A percentile compares a stretch with the other conserved stretches of the same genome.
phyloP scores from a whole-genome alignment of 2,888 invertebrate species.

The Orchesellides sinensis region DNA sequence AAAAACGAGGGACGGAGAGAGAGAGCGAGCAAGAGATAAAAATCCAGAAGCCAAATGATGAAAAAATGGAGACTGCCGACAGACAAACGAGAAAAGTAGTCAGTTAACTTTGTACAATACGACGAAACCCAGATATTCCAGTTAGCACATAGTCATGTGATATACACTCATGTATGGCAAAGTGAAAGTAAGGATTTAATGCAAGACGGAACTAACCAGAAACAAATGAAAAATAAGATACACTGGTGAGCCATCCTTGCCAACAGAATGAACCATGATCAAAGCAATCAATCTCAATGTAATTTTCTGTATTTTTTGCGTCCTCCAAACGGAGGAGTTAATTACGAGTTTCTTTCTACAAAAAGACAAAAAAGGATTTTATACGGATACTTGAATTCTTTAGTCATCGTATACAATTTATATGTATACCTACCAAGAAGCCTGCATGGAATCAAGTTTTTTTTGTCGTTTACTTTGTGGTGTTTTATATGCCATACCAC shows the following conservation, averaged over 20 bases:
- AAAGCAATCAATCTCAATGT: slow-evolving; percentile 71
- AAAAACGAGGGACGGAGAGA: neutral
- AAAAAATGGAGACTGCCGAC: slow-evolving; percentile 37
- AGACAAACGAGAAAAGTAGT: slow-evolving; percentile 32
- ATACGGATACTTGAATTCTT: no score
- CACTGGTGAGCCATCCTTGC: neutral
- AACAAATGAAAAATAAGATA: slow-evolving; percentile 32
- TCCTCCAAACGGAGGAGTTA: slow-evolving; percentile 58
- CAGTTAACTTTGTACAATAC: slow-evolving; percentile 8
- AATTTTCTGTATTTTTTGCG: slow-evolving; percentile 57
- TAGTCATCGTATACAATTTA: no score
- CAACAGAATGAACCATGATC: slow-evolving; percentile 55
- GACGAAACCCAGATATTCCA: no score
- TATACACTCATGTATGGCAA: no score
- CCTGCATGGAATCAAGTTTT: no score
- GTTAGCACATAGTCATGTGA: no score
- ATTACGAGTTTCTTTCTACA: slow-evolving; percentile 63
- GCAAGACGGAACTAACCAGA: neutral
- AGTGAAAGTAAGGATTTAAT: no score
- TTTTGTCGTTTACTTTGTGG: no score
- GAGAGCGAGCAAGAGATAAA: slow-evolving; percentile 12
- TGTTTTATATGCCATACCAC: no score
- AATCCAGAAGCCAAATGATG: slow-evolving; percentile 40
- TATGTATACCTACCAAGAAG: no score
- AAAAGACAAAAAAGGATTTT: neutral